Evolutionary conservation across 2,888 invertebrate genomes (phyloP), one percentile per base, ranked within the genome.

Genomic region (Xylota segnis): DNA sequence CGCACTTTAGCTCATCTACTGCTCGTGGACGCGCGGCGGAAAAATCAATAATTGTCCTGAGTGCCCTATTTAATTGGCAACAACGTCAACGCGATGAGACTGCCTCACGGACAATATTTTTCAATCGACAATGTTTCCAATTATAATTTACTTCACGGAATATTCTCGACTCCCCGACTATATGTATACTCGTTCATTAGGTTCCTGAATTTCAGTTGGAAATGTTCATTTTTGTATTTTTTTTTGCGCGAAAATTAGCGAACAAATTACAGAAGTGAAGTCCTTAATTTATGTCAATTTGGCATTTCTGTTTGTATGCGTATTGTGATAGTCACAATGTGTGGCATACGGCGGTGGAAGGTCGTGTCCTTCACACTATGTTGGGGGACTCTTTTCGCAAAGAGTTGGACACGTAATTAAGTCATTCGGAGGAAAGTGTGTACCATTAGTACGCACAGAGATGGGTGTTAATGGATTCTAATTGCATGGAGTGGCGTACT

Each of bases 141-240:
- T 59, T 59, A 59, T 27, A 27, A 59, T 59, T 45, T 29, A 27
- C 43, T 10, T 29, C 43, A 5, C 4, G n/a, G 4, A 45, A 29
- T 3, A 29, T 61, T 14, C 37, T 37, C 37, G 32, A 32, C 32
- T 40, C n/a, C n/a, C n/a, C n/a, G n/a, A n/a, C n/a, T n/a, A n/a
- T n/a, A n/a, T n/a, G 2, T 6, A 4, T 2, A 4, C 40, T 43
- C n/a, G 34, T 7, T 58, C 16, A 18, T 34, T 34, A 34, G 34
- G 14, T 16, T 12, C 5, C 12, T 18, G 2, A 32, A 9, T 32
- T 54, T 56, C 32, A 9, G 2, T 50, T 0, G 10, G 10, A 18
- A 16, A 29, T 50, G 9, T 34, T 6, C 37, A 27, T 43, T 61
- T 43, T 29, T 3, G 12, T 4, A 7, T 43, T 18, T 45, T 45